These are phyloP conservation scores for Danaus plexippus DNA, from an alignment of 1,140 invertebrate genomes.

Conservation along the genomic window DNA sequence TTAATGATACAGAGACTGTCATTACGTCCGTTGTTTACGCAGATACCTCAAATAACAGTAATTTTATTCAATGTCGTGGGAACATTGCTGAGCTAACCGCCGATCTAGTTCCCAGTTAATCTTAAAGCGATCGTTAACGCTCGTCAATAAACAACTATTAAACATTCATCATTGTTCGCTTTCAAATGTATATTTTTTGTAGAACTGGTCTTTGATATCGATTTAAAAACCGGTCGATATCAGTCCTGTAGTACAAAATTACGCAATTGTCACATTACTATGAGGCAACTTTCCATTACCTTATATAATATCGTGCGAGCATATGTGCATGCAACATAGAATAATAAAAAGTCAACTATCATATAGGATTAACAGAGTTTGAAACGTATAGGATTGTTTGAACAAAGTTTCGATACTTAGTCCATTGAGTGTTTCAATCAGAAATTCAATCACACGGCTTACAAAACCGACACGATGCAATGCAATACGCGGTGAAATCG, in stretches of 20 bases:
- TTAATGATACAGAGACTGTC: slow-evolving; percentile 1
- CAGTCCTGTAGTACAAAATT: too few species aligned
- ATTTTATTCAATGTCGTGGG: slow-evolving; percentile 67
- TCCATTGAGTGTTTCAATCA: slow-evolving; percentile 43
- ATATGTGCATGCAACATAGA: too few species aligned
- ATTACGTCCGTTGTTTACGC: slow-evolving; percentile 19
- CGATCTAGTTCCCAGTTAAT: slow-evolving; percentile 62
- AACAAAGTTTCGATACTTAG: slow-evolving; percentile 18
- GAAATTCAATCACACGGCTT: slow-evolving; percentile 58
- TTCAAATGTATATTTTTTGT: too few species aligned
- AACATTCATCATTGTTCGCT: neutral
- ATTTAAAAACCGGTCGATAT: too few species aligned
- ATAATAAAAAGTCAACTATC: too few species aligned
- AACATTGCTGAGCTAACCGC: slow-evolving; percentile 49
- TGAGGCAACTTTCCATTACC: too few species aligned
- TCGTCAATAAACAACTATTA: slow-evolving; percentile 40
- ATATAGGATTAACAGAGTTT: too few species aligned
- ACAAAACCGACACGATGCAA: slow-evolving; percentile 53
- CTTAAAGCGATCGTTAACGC: slow-evolving; percentile 52
- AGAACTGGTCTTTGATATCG: too few species aligned
- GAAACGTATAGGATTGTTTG: neutral
- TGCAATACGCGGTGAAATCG: slow-evolving; percentile 56
- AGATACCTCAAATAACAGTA: slow-evolving; percentile 46
- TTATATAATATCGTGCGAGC: too few species aligned
- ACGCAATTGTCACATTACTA: too few species aligned